Percentiles rank a stretch among this genome's conserved stretches.
Conservation (phyloP, 2,888 invertebrate genomes). For the Acronicta leporina region DNA sequence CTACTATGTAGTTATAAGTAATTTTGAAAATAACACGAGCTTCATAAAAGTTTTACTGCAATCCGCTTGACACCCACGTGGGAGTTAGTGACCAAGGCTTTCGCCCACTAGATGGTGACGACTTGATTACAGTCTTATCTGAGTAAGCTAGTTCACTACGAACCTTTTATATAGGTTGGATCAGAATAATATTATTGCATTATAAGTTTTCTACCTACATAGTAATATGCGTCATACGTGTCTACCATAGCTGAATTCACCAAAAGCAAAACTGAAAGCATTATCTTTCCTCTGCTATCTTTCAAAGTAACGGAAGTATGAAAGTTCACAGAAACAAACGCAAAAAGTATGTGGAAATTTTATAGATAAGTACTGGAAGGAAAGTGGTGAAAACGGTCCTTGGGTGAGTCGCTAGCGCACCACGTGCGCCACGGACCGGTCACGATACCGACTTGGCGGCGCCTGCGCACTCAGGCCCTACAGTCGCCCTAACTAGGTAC, state of each 20-base stretch:
- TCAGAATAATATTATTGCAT: slow-evolving; percentile 1
- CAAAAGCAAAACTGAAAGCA: neutral
- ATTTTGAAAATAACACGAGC: slow-evolving; percentile 7
- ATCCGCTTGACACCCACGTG: slow-evolving; percentile 33
- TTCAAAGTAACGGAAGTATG: neutral
- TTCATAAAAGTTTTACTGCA: slow-evolving; percentile 28
- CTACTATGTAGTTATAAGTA: neutral
- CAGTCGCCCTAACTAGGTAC: slow-evolving; percentile 34
- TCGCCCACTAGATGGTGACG: slow-evolving; percentile 45
- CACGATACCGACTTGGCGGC: slow-evolving; percentile 50
- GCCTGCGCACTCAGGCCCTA: slow-evolving; percentile 44
- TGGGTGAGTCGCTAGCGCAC: slow-evolving; percentile 28
- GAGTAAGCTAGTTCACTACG: slow-evolving; percentile 21
- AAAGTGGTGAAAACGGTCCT: slow-evolving; percentile 49
- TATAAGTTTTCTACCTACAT: neutral
- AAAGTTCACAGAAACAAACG: neutral
- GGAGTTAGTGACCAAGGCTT: slow-evolving; percentile 35
- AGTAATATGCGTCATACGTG: neutral
- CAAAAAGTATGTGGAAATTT: no score
- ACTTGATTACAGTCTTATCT: slow-evolving; percentile 30
- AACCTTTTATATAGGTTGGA: slow-evolving; percentile 16
- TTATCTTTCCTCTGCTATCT: neutral
- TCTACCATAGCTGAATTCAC: neutral
- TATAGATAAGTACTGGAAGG: neutral
- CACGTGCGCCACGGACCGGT: slow-evolving; percentile 53